Evolutionary conservation across 1,140 invertebrate species (phyloP), one percentile per base, ranked within the genome.

Genomic region (Wasmannia auropunctata): DNA sequence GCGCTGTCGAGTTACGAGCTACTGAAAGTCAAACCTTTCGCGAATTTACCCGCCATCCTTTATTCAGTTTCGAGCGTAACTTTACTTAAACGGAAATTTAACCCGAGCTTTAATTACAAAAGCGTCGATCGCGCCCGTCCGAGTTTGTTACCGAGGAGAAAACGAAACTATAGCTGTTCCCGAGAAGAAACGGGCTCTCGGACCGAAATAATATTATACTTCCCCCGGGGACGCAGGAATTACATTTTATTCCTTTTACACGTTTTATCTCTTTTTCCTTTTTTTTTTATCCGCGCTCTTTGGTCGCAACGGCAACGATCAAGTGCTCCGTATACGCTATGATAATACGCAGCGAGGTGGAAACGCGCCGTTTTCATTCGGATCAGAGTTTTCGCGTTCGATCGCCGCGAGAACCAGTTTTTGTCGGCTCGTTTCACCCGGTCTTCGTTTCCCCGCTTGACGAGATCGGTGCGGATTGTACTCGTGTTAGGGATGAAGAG

Each of bases 371-470:
- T 63, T 85, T 46, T 63, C 56, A 16, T 25, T 49, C 19, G 58
- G 40, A 10, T 31, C n/a, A n/a, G n/a, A 56, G 46, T 65, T 79
- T 79, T 86, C 84, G 75, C 75, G 51, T 80, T 86, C 75, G 84
- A 86, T 79, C 46, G 37, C 25, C 37, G 46, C 25, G 58, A 63
- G 56, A 86, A 89, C 85, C 86, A 89, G 87, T 91, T 87, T 88
- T 88, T 91, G 86, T 75, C 51, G 58, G 76, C 34, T 75, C 75
- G 60, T 88, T 81, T 88, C 81, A 83, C 77, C 70, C 74, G 76
- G 85, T 85, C 72, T 79, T 79, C 86, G 76, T 89, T 75, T 56
- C 40, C 62, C 51, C 34, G 40, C 76, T 69, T 54, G 46, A 56
- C 62, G 56, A 60, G 69, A 62, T 77, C 31, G 43, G n/a, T 49